Evolutionary conservation across 2,888 invertebrate species (phyloP).

Genomic region (Apocheima hispidaria): DNA sequence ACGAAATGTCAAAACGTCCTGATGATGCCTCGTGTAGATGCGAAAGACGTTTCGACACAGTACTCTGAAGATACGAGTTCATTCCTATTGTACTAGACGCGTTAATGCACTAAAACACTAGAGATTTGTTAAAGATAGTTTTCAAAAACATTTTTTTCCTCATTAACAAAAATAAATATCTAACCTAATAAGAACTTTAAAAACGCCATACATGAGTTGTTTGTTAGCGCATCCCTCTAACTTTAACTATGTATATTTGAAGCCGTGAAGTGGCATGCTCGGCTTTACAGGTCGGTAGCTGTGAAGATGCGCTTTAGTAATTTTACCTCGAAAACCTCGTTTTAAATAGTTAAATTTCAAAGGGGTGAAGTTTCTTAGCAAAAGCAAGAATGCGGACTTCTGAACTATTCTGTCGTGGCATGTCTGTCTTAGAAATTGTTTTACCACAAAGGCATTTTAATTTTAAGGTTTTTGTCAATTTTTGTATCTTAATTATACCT

Average conservation of each 20-base stretch:
- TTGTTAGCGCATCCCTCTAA: conserved; percentile 22
- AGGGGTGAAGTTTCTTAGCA: conserved; percentile 4
- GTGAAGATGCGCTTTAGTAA: conserved; percentile 8
- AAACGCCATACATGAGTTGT: not conserved
- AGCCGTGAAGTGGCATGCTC: conserved; percentile 1
- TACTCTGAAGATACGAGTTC: too few species aligned
- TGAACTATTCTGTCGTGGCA: not conserved
- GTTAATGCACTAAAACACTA: too few species aligned
- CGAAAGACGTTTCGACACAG: too few species aligned
- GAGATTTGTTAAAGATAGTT: too few species aligned
- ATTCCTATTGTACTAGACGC: too few species aligned
- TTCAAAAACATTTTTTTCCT: too few species aligned
- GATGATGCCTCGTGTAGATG: too few species aligned
- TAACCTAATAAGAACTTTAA: too few species aligned
- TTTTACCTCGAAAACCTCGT: conserved; percentile 16
- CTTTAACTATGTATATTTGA: too few species aligned
- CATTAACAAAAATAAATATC: not conserved
- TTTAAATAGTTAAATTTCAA: conserved; percentile 1
- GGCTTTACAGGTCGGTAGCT: conserved; percentile 23
- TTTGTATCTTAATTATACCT: too few species aligned
- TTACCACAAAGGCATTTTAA: not conserved
- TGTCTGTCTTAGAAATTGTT: not conserved
- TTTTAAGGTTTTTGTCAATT: too few species aligned
- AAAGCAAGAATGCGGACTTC: conserved; percentile 6
- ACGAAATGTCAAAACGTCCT: too few species aligned